A percentile compares a stretch with the other conserved stretches of the same genome.
phyloP scores from a whole-genome alignment of 2,113 vertebrate genomes.

The Synchiropus splendidus region DNA sequence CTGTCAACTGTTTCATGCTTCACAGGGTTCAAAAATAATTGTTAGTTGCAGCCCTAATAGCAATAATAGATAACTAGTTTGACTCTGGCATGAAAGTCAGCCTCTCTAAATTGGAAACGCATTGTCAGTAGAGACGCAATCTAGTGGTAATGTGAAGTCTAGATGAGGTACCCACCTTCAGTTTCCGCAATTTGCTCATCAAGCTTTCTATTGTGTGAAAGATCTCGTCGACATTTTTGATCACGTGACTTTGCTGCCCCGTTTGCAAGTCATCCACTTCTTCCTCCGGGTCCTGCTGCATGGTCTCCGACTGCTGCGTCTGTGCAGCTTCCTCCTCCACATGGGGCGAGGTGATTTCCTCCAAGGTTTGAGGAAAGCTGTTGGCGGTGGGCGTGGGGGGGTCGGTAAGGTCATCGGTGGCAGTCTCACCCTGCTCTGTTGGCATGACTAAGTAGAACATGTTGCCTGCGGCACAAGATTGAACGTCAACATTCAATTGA shows the following conservation, averaged over 20 bases:
- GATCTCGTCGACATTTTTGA: constrained; percentile 64
- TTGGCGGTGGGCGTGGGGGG: constrained; percentile 28
- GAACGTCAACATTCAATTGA: no score
- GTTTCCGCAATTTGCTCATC: constrained; percentile 58
- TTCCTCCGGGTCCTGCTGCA: constrained; percentile 9
- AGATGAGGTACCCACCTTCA: constrained; percentile 62
- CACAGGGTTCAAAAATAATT: no score
- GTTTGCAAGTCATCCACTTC: constrained; percentile 17
- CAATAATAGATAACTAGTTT: no score
- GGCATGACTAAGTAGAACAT: constrained; percentile 66
- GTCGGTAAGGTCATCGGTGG: constrained; percentile 47
- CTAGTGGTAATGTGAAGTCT: no score
- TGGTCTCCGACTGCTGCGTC: constrained; percentile 7
- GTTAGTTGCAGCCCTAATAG: no score
- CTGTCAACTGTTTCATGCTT: no score
- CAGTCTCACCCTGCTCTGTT: constrained; percentile 49
- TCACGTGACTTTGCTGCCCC: constrained; percentile 33
- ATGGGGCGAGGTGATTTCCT: constrained; percentile 9
- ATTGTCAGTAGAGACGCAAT: no score
- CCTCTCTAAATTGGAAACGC: no score
- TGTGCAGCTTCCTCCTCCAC: background rate
- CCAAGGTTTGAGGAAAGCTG: constrained; percentile 14
- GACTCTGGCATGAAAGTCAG: no score
- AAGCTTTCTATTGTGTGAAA: constrained; percentile 63
- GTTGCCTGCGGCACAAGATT: constrained; percentile 49